These are phyloP conservation scores for Cataglyphis livida DNA, from an alignment of 2,888 invertebrate species.

Conservation along the genomic window DNA sequence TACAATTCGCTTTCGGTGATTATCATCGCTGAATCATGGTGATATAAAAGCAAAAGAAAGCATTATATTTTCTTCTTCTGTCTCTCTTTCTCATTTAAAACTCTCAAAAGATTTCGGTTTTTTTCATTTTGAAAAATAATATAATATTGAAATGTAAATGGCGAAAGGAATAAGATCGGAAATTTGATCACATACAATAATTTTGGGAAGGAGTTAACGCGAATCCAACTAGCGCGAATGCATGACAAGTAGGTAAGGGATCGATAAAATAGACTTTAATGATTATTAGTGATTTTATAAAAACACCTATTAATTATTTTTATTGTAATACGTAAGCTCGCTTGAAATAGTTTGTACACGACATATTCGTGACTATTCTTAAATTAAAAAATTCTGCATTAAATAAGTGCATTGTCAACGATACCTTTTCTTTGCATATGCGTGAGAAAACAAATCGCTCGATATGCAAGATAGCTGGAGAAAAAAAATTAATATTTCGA, in stretches of 20 bases:
- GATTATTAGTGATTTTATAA: neutral
- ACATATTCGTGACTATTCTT: neutral
- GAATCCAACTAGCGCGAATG: neutral
- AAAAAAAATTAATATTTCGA: neutral
- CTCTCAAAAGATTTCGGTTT: neutral
- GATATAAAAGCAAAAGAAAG: neutral
- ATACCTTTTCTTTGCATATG: neutral
- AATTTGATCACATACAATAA: neutral
- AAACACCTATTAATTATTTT: neutral
- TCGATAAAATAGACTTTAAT: neutral
- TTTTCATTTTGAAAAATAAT: neutral
- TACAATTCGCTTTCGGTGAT: neutral
- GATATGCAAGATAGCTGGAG: neutral
- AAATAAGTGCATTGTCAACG: neutral
- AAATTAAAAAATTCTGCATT: slow-evolving; percentile 3
- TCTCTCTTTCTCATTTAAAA: neutral
- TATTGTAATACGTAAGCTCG: neutral
- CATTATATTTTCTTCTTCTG: neutral
- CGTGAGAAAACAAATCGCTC: neutral
- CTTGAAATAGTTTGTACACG: neutral
- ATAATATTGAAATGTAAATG: neutral
- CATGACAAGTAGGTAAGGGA: neutral
- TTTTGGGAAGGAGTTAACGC: neutral
- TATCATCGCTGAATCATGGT: neutral
- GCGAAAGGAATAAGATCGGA: neutral